Evolutionary conservation across 2,888 invertebrate species (phyloP).

Genomic region (Heliconius ethilla): DNA sequence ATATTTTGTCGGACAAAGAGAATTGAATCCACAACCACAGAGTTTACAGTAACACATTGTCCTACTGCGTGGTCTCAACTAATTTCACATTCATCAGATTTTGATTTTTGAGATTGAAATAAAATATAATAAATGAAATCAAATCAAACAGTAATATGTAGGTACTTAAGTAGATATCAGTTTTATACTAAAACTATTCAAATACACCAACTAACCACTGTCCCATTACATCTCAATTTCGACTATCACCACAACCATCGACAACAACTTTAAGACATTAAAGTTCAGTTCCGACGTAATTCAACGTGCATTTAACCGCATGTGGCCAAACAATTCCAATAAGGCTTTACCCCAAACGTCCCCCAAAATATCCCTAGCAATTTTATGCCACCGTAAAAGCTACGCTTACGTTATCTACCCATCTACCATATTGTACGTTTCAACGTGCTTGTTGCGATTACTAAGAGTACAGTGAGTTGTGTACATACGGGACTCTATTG

Average conservation of each 20-base stretch:
- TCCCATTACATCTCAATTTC: constrained; percentile 7
- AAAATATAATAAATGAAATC: background rate
- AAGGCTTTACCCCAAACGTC: constrained; percentile 43
- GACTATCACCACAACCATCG: background rate
- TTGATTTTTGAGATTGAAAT: too few relatives aligned
- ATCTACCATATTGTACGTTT: constrained; percentile 78
- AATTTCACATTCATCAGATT: background rate
- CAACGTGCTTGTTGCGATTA: constrained; percentile 69
- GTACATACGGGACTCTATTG: constrained; percentile 54
- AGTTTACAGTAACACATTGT: background rate
- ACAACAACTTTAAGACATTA: constrained; percentile 12
- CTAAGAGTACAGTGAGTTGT: constrained; percentile 49
- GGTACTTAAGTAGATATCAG: background rate
- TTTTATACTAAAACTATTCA: background rate
- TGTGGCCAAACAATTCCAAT: constrained; percentile 44
- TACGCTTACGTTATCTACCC: constrained; percentile 76
- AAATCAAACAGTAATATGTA: background rate
- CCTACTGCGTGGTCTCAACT: background rate
- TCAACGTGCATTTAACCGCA: constrained; percentile 35
- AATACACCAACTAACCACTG: background rate
- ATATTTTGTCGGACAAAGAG: too few relatives aligned
- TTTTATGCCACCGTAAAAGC: constrained; percentile 62
- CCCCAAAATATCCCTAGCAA: constrained; percentile 46
- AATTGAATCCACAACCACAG: background rate
- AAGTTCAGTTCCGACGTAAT: constrained; percentile 12